Conservation (phyloP, 2,113 vertebrate genomes). For the Leptosomus discolor region DNA sequence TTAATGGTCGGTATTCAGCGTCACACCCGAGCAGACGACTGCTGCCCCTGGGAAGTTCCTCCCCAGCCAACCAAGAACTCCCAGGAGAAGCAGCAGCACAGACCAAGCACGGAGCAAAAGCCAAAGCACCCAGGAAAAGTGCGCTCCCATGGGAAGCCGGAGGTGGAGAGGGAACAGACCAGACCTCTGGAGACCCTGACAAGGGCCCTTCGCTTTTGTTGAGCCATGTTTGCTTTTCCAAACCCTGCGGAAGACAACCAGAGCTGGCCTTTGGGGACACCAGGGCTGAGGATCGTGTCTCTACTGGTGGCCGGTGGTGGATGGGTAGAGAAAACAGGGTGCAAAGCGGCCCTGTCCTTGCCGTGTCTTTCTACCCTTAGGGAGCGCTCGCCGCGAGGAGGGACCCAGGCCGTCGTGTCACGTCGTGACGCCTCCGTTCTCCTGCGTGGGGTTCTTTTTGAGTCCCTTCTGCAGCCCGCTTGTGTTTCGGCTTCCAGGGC, state of each 20-base stretch:
- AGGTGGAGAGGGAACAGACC: not conserved
- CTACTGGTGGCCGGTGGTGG: not conserved
- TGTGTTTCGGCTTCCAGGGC: not conserved
- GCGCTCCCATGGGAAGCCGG: not conserved
- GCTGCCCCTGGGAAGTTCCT: not conserved
- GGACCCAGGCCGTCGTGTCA: too few relatives aligned
- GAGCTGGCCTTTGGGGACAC: not conserved
- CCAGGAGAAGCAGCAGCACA: not conserved
- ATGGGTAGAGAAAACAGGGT: not conserved
- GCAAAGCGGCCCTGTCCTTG: not conserved
- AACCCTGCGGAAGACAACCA: not conserved
- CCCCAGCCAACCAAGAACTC: not conserved
- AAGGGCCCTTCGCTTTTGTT: not conserved
- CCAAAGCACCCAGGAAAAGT: not conserved
- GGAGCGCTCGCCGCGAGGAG: not conserved
- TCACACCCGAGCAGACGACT: not conserved
- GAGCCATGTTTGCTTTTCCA: not conserved
- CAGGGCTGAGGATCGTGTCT: not conserved
- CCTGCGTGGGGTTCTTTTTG: not conserved
- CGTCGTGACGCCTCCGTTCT: not conserved
- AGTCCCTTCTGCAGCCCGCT: not conserved
- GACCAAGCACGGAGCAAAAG: not conserved
- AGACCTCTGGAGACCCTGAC: not conserved
- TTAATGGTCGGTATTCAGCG: too few relatives aligned
- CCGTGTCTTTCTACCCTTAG: not conserved